phyloP scores from a whole-genome alignment of 2,113 vertebrate genomes.

The Amphilophus citrinellus region DNA sequence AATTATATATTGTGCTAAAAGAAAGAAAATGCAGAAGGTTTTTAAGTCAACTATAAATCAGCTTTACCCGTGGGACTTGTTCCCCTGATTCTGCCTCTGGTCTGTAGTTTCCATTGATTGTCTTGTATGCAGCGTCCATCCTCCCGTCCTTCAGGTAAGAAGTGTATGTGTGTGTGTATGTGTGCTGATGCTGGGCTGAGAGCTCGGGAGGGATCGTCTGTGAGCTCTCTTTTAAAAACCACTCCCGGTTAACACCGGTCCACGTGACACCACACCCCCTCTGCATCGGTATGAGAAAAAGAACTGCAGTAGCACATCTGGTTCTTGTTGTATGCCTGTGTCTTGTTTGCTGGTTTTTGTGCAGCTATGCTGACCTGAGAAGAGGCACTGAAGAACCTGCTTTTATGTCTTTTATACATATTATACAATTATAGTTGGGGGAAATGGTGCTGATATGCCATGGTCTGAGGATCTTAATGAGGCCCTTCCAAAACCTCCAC shows the following conservation, averaged over 20 bases:
- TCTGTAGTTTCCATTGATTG: constrained; percentile 57
- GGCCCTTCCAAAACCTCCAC: neutral
- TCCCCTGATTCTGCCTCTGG: constrained; percentile 19
- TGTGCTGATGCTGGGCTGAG: constrained; percentile 30
- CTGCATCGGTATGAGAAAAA: constrained; percentile 46
- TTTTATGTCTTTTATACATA: neutral
- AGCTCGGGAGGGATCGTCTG: neutral
- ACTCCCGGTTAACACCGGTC: constrained; percentile 21
- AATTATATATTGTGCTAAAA: neutral
- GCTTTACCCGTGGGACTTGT: constrained; percentile 54
- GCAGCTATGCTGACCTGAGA: neutral
- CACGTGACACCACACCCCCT: constrained; percentile 76
- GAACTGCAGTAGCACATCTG: constrained; percentile 55
- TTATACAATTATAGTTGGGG: neutral
- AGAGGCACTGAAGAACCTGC: neutral
- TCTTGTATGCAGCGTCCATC: constrained; percentile 79
- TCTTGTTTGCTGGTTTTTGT: neutral
- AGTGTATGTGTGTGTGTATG: neutral
- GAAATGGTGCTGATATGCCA: neutral
- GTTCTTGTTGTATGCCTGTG: constrained; percentile 43
- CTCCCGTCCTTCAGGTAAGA: constrained; percentile 40
- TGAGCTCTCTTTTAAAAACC: constrained; percentile 40
- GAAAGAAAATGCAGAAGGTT: neutral
- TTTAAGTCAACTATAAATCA: neutral
- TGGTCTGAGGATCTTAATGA: neutral